phyloP scores from a whole-genome alignment of 1,140 invertebrate genomes.

The Bradynema listronoti region DNA sequence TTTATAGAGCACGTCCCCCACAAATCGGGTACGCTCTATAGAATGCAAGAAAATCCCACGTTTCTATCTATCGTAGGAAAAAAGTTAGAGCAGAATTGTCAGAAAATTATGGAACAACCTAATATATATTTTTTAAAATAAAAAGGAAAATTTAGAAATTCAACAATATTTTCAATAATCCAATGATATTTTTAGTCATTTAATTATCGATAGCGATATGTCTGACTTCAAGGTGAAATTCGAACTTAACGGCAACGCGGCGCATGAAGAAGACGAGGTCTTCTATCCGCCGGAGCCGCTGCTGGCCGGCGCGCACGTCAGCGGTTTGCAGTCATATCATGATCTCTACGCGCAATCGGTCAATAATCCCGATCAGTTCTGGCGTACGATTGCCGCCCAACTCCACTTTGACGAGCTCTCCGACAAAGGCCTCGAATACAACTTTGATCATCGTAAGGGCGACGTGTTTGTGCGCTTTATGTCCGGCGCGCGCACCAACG shows the following conservation, averaged over 20 bases:
- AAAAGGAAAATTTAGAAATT: background rate
- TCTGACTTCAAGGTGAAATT: slow-evolving; percentile 36
- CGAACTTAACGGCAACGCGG: slow-evolving; percentile 18
- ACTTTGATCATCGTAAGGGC: slow-evolving; percentile 81
- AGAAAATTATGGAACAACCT: background rate
- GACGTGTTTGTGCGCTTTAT: slow-evolving; percentile 87
- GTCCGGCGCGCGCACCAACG: slow-evolving; percentile 84
- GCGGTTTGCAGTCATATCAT: slow-evolving; percentile 31
- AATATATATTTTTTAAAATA: background rate
- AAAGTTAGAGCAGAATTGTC: background rate
- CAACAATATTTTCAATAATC: background rate
- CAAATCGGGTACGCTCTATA: background rate
- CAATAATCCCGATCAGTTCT: slow-evolving; percentile 38
- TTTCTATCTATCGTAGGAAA: background rate
- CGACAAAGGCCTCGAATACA: slow-evolving; percentile 64
- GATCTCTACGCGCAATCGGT: slow-evolving; percentile 38
- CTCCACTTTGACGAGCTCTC: slow-evolving; percentile 36
- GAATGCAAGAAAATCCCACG: background rate
- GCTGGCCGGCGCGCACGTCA: slow-evolving; percentile 38
- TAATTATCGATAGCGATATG: slow-evolving; percentile 10
- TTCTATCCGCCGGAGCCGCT: slow-evolving; percentile 41
- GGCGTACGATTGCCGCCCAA: slow-evolving; percentile 31
- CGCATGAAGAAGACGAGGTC: slow-evolving; percentile 23
- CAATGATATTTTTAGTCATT: background rate
- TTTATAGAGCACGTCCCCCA: too few species aligned